Evolutionary conservation across 1,140 invertebrate genomes (phyloP).

Genomic region (Anastrepha ludens): DNA sequence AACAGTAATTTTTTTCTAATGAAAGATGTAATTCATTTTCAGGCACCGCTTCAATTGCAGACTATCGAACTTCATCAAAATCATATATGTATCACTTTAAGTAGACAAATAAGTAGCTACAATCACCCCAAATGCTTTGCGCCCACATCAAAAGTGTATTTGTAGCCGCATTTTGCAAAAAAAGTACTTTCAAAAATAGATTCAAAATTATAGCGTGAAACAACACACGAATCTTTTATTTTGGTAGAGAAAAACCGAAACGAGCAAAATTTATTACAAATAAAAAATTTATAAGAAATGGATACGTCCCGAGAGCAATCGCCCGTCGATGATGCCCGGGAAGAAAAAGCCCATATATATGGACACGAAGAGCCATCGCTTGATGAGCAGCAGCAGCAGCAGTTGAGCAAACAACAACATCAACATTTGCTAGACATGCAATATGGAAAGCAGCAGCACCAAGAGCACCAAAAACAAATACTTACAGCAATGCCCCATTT

Average conservation of each 20-base stretch:
- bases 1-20: too few relatives aligned
- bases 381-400: not conserved
- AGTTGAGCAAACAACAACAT: not conserved
- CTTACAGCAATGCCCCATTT: not conserved
- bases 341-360: conserved; percentile 1
- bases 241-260: not conserved
- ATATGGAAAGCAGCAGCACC: conserved; percentile 11
- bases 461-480: not conserved
- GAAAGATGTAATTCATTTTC: too few relatives aligned
- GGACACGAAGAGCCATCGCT: not conserved
- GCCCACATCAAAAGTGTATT: too few relatives aligned
- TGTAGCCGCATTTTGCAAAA: too few relatives aligned
- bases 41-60: too few relatives aligned
- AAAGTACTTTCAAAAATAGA: too few relatives aligned
- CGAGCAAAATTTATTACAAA: not conserved
- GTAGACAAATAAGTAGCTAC: too few relatives aligned
- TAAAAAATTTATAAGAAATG: not conserved
- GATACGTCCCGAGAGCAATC: conserved; percentile 19
- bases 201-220: not conserved
- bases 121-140: too few relatives aligned
- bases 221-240: not conserved
- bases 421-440: conserved; percentile 19
- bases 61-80: too few relatives aligned
- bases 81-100: too few relatives aligned
- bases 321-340: not conserved